Evolutionary conservation across 1,140 invertebrate genomes (phyloP), one percentile per base, ranked within the genome.

Genomic region (Pomphorhynchus laevis): DNA sequence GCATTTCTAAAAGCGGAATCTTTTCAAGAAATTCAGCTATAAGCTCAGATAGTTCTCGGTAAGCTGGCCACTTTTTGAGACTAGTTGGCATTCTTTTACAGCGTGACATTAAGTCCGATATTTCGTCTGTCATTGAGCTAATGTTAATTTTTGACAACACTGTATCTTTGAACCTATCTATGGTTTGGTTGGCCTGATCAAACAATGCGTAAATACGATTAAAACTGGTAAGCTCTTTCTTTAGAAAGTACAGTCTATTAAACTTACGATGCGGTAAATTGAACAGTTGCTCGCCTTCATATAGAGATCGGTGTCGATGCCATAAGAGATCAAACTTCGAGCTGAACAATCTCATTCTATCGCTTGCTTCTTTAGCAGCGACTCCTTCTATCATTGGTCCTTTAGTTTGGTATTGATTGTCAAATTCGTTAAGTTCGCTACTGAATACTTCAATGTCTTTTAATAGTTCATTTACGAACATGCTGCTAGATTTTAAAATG

Each of bases 11-110:
- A 5, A 89, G 58, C 0, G 79, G 79, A 50, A 79, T 84, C 70
- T 86, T 80, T 50, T 86, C 80, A 52, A 80, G 86, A 53, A 91
- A 91, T 50, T 89, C 79, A 50, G 89, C 82, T 44, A 91, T 84
- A 0, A 75, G 89, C 47, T 80, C 77, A 50, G 86, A 84, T 21
- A 89, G 57, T 5, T 77, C 76, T 50, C 72, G 74, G 58, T 84
- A 91, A 1, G 82, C 80, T 9, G 76, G 77, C 80, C 80, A 91
- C 58, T 89, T 80, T 57, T 86, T 82, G 5, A 86, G 58, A 5
- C 74, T 79, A 56, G 82, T 79, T 0, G 80, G 80, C 16, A 91
- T 61, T 53, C 89, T 89, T 20, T 55, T 52, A 9, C 17, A 23
- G 9, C 17, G 1, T 20, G 12, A 20, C 18, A 38, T 38, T 24